Conservation (phyloP, 1,140 invertebrate species). For the Caerostris darwini region DNA sequence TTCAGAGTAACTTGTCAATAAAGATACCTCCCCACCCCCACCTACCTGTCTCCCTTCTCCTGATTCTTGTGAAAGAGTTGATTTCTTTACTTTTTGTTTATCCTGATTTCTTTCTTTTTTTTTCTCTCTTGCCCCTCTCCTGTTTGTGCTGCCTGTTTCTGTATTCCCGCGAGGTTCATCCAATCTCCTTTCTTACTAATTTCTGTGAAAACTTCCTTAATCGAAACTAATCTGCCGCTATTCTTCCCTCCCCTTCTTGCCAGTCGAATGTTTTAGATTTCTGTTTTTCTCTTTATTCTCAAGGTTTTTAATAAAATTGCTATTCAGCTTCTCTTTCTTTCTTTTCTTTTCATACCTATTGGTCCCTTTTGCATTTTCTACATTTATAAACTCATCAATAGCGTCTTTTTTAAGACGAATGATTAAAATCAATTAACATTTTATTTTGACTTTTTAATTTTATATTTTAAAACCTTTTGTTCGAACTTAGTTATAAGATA, state of each 20-base stretch:
- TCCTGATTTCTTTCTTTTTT: background rate
- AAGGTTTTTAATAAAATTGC: background rate
- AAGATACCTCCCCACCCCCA: conserved; percentile 2
- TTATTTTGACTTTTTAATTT: no score
- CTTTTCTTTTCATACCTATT: background rate
- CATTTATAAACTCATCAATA: no score
- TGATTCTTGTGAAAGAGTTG: conserved; percentile 57
- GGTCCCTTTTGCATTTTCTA: background rate
- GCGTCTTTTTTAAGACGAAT: no score
- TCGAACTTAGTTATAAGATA: no score
- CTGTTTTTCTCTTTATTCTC: background rate
- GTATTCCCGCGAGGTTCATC: conserved; percentile 63
- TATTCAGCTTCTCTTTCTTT: background rate
- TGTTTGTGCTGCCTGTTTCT: conserved; percentile 19
- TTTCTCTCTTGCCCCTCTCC: background rate
- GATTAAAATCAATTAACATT: no score
- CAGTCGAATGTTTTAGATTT: background rate
- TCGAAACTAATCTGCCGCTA: conserved; percentile 67
- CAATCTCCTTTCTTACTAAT: conserved; percentile 72
- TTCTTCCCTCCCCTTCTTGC: conserved; percentile 6
- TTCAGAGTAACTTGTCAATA: conserved; percentile 75
- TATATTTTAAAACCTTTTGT: no score
- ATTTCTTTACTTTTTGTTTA: conserved; percentile 57
- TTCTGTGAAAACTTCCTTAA: conserved; percentile 75
- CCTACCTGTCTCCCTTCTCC: background rate